Conservation (phyloP, 2,113 vertebrate species). For the Ancistrus triradiatus region DNA sequence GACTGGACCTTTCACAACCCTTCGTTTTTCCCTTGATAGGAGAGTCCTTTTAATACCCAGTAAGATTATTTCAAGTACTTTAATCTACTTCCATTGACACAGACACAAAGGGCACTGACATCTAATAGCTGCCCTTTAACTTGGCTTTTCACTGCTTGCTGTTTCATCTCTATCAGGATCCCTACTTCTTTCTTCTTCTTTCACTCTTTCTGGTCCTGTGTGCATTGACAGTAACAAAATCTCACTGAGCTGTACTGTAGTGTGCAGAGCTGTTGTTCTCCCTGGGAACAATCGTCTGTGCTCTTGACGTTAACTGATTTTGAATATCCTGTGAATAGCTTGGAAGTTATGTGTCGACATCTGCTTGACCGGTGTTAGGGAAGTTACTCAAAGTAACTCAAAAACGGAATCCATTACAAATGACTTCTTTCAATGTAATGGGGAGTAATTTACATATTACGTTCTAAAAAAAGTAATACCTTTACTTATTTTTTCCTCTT, state of each 20-base stretch:
- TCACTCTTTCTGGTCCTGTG: conserved; percentile 67
- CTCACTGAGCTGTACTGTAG: conserved; percentile 41
- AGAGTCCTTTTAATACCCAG: conserved; percentile 60
- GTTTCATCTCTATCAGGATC: conserved; percentile 38
- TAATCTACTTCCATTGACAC: conserved; percentile 78
- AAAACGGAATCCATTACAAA: too few relatives aligned
- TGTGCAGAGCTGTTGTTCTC: conserved; percentile 26
- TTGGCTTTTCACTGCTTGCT: conserved; percentile 32
- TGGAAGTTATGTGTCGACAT: background rate
- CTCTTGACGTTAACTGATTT: conserved; percentile 29
- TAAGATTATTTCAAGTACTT: conserved; percentile 85
- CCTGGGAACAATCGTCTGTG: conserved; percentile 38
- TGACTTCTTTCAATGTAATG: too few relatives aligned
- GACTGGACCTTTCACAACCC: conserved; percentile 5
- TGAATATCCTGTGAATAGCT: background rate
- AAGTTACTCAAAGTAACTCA: too few relatives aligned
- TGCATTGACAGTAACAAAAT: conserved; percentile 40
- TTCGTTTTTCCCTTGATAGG: conserved; percentile 10
- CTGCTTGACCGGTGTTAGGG: too few relatives aligned
- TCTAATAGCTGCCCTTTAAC: conserved; percentile 70
- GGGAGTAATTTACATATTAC: too few relatives aligned
- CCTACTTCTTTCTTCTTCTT: conserved; percentile 70
- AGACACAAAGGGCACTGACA: conserved; percentile 83
- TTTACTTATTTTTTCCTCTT: too few relatives aligned
- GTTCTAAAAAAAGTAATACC: too few relatives aligned